phyloP scores from a whole-genome alignment of 1,140 invertebrate species.

The Odontomachus brunneus region DNA sequence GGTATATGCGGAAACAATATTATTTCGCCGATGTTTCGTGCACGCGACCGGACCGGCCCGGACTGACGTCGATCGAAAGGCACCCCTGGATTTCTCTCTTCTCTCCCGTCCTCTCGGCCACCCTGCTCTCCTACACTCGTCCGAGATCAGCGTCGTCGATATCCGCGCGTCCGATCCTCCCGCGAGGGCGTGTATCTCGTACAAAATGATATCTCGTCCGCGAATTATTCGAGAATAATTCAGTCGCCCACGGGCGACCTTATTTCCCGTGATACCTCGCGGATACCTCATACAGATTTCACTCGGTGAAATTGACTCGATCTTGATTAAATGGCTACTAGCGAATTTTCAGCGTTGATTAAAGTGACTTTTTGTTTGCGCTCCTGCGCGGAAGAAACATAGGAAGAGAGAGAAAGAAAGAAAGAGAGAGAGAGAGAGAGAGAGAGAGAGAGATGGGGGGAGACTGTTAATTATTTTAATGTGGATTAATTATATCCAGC shows the following conservation, averaged over 20 bases:
- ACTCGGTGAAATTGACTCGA: neutral
- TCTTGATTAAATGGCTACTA: neutral
- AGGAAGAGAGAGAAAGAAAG: no score
- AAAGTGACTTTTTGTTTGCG: no score
- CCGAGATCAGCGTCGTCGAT: neutral
- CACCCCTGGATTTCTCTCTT: neutral
- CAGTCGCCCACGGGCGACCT: neutral
- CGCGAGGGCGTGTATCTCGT: neutral
- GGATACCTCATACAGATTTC: no score
- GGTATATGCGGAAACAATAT: constrained; percentile 36
- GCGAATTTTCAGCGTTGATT: no score
- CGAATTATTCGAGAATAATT: constrained; percentile 2
- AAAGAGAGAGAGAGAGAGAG: no score
- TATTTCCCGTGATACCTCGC: neutral
- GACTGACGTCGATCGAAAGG: constrained; percentile 18
- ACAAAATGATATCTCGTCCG: neutral
- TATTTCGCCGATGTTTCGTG: constrained; percentile 40
- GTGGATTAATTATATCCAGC: no score
- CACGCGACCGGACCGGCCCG: neutral
- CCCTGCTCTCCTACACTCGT: no score
- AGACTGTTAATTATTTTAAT: no score
- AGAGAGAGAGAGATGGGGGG: no score
- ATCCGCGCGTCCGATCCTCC: neutral
- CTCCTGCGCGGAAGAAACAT: no score
- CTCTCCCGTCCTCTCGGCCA: neutral